Evolutionary conservation across 2,797 vertebrate species (phyloP).

Genomic region (Tokudaia tokunoshimensis): DNA sequence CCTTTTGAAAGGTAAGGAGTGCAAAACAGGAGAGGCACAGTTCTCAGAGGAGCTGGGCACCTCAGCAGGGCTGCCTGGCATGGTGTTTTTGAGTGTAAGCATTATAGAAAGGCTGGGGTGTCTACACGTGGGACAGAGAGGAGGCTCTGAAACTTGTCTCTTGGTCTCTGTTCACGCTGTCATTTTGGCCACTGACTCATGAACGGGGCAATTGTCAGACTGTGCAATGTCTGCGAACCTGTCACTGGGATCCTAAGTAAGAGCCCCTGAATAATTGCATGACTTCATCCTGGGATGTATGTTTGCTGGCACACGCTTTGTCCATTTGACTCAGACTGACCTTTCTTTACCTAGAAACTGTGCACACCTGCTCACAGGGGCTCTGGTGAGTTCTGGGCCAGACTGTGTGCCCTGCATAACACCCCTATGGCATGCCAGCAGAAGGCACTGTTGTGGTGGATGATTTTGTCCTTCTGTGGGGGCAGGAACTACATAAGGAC

Average conservation of each 20-base stretch:
- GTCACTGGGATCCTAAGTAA: too few relatives aligned
- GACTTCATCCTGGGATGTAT: neutral
- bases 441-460: neutral
- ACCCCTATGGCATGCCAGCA: neutral
- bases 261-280: rapidly evolving
- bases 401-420: neutral
- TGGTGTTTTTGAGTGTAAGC: neutral
- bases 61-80: neutral
- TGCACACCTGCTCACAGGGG: neutral
- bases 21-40: too few relatives aligned
- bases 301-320: neutral
- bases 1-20: neutral
- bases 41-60: too few relatives aligned
- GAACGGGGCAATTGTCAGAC: rapidly evolving
- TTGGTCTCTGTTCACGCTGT: neutral
- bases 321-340: neutral
- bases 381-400: neutral
- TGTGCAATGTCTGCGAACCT: neutral
- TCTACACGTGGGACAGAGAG: neutral
- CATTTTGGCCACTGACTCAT: neutral
- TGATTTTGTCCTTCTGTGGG: rapidly evolving
- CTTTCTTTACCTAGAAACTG: neutral
- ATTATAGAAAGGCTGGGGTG: neutral
- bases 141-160: neutral
- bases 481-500: neutral